Evolutionary conservation across 53 echinoderm and acorn worm species (phyloP).

Genomic region (Actinopyga echinites): DNA sequence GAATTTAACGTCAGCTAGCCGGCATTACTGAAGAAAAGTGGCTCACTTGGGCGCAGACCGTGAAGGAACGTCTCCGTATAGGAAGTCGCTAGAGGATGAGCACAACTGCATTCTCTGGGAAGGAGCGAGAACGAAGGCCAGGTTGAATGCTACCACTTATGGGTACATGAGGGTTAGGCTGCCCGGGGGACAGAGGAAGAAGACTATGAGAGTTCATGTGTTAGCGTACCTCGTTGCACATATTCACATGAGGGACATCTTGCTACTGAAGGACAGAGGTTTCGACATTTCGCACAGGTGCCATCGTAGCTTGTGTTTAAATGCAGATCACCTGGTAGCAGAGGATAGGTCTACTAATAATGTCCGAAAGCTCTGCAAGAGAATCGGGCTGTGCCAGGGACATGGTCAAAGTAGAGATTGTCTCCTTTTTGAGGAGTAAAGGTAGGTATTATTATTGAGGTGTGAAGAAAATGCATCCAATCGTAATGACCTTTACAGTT

Average conservation of each 20-base stretch:
- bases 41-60: neutral
- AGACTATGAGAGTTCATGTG: neutral
- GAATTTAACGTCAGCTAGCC: too few species aligned
- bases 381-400: neutral
- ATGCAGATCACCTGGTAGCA: neutral
- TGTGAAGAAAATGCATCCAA: too few species aligned
- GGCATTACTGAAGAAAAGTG: neutral
- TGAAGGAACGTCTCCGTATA: neutral
- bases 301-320: neutral
- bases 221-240: neutral
- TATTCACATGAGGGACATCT: neutral
- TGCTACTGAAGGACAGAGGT: neutral
- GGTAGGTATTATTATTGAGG: neutral
- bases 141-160: neutral
- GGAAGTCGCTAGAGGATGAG: neutral
- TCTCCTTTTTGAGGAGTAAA: neutral
- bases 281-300: slow-evolving; percentile 7
- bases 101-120: neutral
- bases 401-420: neutral
- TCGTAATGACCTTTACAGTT: too few species aligned
- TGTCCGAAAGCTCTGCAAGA: neutral
- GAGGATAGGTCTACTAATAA: neutral
- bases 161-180: neutral
- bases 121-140: neutral
- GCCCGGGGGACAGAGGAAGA: neutral